Conservation (phyloP, 2,888 invertebrate species). For the Pogonocherus hispidulus region DNA sequence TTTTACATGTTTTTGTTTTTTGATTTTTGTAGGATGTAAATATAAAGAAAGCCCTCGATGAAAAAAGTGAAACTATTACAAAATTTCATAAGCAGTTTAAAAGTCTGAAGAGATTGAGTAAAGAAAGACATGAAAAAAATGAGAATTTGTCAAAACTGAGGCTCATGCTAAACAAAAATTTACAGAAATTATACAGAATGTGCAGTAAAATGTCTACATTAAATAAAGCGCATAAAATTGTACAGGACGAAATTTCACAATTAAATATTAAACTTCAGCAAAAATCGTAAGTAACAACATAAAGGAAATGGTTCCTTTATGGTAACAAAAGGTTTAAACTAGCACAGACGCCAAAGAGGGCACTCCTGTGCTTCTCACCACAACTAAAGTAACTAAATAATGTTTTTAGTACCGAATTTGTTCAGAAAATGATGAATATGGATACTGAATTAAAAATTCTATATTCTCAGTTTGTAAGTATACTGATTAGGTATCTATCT, state of each 20-base stretch:
- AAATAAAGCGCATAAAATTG: neutral
- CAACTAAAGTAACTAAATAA: too few species aligned
- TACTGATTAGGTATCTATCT: neutral
- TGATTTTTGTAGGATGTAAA: conserved; percentile 12
- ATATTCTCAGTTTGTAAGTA: conserved; percentile 24
- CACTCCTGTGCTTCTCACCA: too few species aligned
- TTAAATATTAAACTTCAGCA: conserved; percentile 19
- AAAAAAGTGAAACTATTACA: neutral
- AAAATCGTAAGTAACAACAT: conserved; percentile 24
- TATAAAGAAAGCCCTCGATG: conserved; percentile 7
- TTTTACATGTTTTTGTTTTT: too few species aligned
- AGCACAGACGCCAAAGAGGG: too few species aligned
- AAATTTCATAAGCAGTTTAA: conserved; percentile 6
- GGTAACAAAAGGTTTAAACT: too few species aligned
- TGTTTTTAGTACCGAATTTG: conserved; percentile 10
- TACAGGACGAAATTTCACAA: neutral
- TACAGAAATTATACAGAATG: conserved; percentile 1
- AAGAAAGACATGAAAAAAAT: conserved; percentile 10
- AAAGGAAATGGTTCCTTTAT: too few species aligned
- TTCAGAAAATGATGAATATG: conserved; percentile 10
- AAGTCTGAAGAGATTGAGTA: neutral
- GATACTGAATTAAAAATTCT: conserved; percentile 2
- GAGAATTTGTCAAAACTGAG: conserved; percentile 9
- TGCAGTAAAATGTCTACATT: neutral
- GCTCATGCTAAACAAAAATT: neutral